Evolutionary conservation across 2,113 vertebrate genomes (phyloP).

Genomic region (Perca fluviatilis): DNA sequence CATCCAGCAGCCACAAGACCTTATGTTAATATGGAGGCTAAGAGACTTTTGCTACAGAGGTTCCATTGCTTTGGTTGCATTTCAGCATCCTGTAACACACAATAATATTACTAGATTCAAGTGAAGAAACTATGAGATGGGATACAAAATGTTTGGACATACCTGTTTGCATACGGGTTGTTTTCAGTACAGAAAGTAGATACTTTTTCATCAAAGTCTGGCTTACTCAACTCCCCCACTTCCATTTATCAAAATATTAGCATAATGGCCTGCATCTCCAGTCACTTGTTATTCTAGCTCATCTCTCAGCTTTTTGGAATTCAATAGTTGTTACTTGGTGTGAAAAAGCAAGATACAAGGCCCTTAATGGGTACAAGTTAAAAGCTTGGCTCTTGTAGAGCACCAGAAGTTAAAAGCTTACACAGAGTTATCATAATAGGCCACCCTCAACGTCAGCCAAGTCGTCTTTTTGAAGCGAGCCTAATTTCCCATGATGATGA

Average conservation of each 20-base stretch:
- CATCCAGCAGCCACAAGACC: neutral
- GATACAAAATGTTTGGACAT: constrained; percentile 9
- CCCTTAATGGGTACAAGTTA: constrained; percentile 71
- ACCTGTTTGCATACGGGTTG: constrained; percentile 19
- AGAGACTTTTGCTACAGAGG: neutral
- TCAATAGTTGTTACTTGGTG: constrained; percentile 62
- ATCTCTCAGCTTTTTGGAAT: constrained; percentile 58
- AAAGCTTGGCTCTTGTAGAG: constrained; percentile 77
- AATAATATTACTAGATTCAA: neutral
- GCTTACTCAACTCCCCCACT: neutral
- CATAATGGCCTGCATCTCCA: constrained; percentile 36
- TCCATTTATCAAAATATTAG: constrained; percentile 56
- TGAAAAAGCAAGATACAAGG: constrained; percentile 64
- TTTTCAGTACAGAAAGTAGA: neutral
- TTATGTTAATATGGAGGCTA: neutral
- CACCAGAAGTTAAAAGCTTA: constrained; percentile 81
- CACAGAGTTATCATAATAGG: constrained; percentile 82
- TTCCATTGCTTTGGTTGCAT: neutral
- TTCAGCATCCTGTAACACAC: neutral
- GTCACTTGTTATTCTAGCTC: constrained; percentile 57
- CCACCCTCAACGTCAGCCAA: constrained; percentile 74
- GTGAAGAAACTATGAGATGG: neutral
- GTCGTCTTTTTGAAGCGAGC: constrained; percentile 73
- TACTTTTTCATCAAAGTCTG: neutral
- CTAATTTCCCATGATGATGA: constrained; percentile 83